Conservation (phyloP, 1,140 invertebrate species). For the Drosophila bocki region DNA sequence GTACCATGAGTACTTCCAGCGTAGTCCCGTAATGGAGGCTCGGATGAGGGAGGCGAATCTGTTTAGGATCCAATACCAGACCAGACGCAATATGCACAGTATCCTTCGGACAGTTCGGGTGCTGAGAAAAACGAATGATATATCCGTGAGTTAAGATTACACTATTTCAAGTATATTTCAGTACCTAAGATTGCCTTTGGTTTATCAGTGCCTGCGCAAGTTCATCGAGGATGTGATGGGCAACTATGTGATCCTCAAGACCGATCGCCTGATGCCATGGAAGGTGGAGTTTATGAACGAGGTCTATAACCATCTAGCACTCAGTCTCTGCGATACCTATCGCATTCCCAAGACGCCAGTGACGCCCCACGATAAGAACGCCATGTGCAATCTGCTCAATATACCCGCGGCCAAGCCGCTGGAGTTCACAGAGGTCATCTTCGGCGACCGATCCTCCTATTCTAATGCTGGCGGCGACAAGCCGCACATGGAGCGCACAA, state of each 20-base stretch:
- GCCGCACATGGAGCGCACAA: slow-evolving; percentile 14
- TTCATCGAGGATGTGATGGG: slow-evolving; percentile 73
- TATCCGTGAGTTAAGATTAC: slow-evolving; percentile 31
- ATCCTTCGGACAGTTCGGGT: slow-evolving; percentile 57
- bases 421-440: slow-evolving; percentile 57
- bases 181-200: neutral
- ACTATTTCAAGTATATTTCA: neutral
- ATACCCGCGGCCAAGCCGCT: slow-evolving; percentile 39
- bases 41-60: slow-evolving; percentile 48
- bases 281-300: slow-evolving; percentile 79
- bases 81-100: slow-evolving; percentile 71
- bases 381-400: slow-evolving; percentile 61
- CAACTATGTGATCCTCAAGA: slow-evolving; percentile 72
- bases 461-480: neutral
- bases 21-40: slow-evolving; percentile 5
- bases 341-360: slow-evolving; percentile 36
- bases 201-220: slow-evolving; percentile 42
- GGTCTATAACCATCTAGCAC: slow-evolving; percentile 74
- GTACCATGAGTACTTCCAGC: slow-evolving; percentile 57
- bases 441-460: slow-evolving; percentile 67
- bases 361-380: slow-evolving; percentile 50
- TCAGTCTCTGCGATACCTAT: slow-evolving; percentile 63
- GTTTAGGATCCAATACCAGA: slow-evolving; percentile 75
- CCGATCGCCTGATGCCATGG: slow-evolving; percentile 75
- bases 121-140: slow-evolving; percentile 44